Evolutionary conservation across 2,888 invertebrate species (phyloP).

Genomic region (Epirrhoe tristata): DNA sequence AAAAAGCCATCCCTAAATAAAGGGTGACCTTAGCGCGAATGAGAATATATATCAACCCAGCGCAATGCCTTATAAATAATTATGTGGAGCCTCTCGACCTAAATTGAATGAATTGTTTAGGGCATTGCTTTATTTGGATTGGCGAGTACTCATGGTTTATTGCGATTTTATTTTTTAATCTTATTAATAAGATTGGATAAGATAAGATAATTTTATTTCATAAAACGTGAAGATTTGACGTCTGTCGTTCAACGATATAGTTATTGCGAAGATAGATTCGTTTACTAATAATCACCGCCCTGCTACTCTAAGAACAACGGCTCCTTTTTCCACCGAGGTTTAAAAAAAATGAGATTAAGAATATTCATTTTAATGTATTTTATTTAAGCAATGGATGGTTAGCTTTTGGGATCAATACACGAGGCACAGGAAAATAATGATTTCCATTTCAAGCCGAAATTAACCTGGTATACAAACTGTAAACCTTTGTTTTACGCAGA

Average conservation of each 20-base stretch:
- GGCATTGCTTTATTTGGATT: conserved; percentile 52
- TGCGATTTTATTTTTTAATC: conserved; percentile 38
- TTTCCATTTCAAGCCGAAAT: background rate
- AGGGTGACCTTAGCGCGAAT: conserved; percentile 35
- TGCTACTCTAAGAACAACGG: no score
- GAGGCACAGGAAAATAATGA: background rate
- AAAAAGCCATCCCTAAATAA: conserved; percentile 39
- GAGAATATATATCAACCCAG: conserved; percentile 48
- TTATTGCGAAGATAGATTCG: background rate
- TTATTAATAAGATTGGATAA: no score
- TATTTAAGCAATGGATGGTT: background rate
- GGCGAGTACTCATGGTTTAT: conserved; percentile 39
- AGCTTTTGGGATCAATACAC: background rate
- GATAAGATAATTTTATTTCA: no score
- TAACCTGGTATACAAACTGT: background rate
- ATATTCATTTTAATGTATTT: no score
- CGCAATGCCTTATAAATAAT: conserved; percentile 67
- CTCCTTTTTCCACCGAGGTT: no score
- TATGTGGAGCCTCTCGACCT: conserved; percentile 50
- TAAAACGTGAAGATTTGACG: no score
- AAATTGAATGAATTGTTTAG: conserved; percentile 62
- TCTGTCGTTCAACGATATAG: no score
- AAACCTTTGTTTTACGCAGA: conserved; percentile 47
- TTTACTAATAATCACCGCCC: no score
- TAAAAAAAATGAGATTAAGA: no score